Base-by-base conservation (phyloP, 2,888 invertebrate genomes). In the Callosobruchus maculatus region DNA sequence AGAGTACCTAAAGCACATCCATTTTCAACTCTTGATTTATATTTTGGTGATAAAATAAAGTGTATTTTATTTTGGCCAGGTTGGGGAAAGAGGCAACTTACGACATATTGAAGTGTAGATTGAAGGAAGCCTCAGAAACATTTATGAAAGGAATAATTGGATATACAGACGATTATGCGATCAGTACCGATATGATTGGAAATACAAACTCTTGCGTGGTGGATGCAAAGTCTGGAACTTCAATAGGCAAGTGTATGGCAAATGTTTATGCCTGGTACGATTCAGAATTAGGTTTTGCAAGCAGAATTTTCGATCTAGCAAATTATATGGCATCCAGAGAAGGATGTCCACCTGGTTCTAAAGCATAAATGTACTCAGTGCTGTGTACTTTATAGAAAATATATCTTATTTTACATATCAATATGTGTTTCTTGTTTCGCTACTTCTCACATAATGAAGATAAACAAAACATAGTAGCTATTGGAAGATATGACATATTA, bases 251-350 rank as follows among this genome's bases (percentile, higher is more conserved):
- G 70, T 74, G 77, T 73, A 31, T 72, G 0, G 74, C 77, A 4
- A 79, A 80, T 72, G 20, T 79, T 9, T 80, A 80, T 70, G 79
- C 76, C n/a, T 80, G 80, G 80, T 80, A 80, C 31, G 80, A 80
- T 70, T 75, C 72, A 13, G 79, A 79, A 75, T 75, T 74, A 22
- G 78, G 78, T n/a, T 79, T 77, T 68, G 80, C 80, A 0, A 75
- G 77, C 73, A 75, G 79, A 67, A 66, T 80, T 22, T 80, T 77
- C 69, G 80, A 80, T 31, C 71, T 95, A 67, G 89, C 95, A 21
- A 81, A 81, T 72, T 86, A 84, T 74, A 81, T 85, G 67, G 77
- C 80, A 18, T 82, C 83, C 4, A 81, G 81, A 75, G 84, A 84
- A 71, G 73, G 71, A 30, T 75, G 75, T 49, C 49, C 49, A 49